A percentile compares a stretch with the other conserved stretches of the same genome.
These are phyloP conservation scores for Plestiodon gilberti DNA, from an alignment of 2,113 vertebrate species.

Conservation along the genomic window DNA sequence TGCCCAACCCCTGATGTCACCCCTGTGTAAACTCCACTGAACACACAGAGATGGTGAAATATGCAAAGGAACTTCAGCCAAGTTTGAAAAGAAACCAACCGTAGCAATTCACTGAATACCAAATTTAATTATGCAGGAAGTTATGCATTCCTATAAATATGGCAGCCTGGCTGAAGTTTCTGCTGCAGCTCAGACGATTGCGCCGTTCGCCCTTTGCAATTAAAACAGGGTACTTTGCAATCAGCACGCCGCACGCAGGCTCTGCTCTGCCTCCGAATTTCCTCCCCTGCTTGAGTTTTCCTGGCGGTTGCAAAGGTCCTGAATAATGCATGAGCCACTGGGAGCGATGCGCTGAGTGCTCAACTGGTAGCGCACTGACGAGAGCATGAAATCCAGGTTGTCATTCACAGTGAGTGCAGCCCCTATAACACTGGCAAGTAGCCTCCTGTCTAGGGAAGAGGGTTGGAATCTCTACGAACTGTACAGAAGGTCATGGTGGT, in stretches of 20 bases:
- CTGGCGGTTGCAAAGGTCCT: neutral
- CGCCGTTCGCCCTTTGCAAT: neutral
- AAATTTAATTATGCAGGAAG: neutral
- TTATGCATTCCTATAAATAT: neutral
- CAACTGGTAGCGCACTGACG: neutral
- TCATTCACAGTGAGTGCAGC: neutral
- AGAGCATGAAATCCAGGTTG: neutral
- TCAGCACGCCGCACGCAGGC: neutral
- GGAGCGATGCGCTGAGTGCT: neutral
- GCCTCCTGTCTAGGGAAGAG: neutral
- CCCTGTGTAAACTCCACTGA: too few species aligned
- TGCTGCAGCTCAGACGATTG: neutral
- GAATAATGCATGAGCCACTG: constrained; percentile 10
- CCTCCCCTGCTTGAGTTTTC: neutral
- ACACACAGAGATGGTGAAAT: too few species aligned
- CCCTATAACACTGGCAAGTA: neutral
- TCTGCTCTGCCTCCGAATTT: neutral
- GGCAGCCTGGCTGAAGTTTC: neutral
- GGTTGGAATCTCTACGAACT: neutral
- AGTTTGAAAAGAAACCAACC: neutral
- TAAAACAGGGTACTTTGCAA: neutral
- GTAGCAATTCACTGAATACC: neutral
- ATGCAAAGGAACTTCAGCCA: too few species aligned
- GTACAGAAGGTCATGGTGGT: neutral
- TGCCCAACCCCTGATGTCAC: too few species aligned